These are phyloP conservation scores for Puffinus mauretanicus DNA, from an alignment of 2,113 vertebrate species.

Conservation along the genomic window DNA sequence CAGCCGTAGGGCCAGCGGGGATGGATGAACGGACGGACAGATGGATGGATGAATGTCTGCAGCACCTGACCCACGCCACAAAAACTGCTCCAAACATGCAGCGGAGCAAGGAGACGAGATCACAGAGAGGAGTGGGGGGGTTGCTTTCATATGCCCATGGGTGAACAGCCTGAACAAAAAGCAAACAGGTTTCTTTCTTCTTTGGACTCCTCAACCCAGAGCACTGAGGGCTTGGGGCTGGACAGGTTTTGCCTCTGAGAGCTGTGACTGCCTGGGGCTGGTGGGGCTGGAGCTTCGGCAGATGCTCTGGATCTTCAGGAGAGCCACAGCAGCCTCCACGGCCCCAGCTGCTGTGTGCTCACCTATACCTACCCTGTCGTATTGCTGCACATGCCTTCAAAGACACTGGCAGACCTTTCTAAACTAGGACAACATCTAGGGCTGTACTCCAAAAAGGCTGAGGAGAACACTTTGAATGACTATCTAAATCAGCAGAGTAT, in stretches of 20 bases:
- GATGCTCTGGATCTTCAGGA: neutral
- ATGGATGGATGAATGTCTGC: neutral
- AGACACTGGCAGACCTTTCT: neutral
- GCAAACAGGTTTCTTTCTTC: neutral
- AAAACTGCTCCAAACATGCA: neutral
- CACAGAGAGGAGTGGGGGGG: neutral
- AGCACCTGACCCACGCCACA: neutral
- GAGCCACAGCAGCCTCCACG: neutral
- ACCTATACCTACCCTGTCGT: neutral
- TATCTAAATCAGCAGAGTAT: neutral
- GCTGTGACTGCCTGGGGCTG: neutral
- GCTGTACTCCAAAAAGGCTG: neutral
- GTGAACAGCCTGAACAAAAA: neutral
- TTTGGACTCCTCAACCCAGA: neutral
- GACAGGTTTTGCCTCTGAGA: neutral
- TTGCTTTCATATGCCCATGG: neutral
- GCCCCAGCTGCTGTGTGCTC: neutral
- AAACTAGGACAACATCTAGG: neutral
- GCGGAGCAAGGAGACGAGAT: neutral
- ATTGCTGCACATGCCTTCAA: neutral
- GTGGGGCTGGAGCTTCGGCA: neutral
- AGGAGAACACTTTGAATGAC: neutral
- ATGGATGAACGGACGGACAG: neutral
- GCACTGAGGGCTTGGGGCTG: neutral
- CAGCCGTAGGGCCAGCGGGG: neutral